These are phyloP conservation scores for Brassicogethes aeneus DNA, from an alignment of 2,888 invertebrate species.

Conservation along the genomic window DNA sequence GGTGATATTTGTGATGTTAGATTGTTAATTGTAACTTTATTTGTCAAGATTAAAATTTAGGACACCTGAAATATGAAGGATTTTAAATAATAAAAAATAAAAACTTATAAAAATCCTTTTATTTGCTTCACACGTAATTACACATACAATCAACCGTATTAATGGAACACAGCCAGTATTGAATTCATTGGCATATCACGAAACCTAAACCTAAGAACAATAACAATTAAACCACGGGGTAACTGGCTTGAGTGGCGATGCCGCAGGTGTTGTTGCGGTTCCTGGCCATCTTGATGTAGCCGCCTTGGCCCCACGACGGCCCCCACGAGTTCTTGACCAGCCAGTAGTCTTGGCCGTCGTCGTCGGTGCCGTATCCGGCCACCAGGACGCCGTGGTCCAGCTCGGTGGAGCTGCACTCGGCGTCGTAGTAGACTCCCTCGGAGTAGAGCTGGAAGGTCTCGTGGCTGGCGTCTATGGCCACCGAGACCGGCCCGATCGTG, in stretches of 20 bases:
- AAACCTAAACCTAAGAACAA: neutral
- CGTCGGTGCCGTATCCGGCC: conserved; percentile 73
- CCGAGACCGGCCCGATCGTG: conserved; percentile 24
- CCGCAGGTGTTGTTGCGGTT: conserved; percentile 81
- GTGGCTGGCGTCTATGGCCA: conserved; percentile 27
- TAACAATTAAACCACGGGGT: conserved; percentile 67
- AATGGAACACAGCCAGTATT: neutral
- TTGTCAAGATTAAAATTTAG: too few relatives aligned
- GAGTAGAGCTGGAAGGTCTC: conserved; percentile 25
- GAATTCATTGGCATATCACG: neutral
- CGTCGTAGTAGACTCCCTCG: conserved; percentile 44
- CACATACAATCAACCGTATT: too few relatives aligned
- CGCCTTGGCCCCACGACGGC: conserved; percentile 68
- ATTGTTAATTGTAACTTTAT: too few relatives aligned
- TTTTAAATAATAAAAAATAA: too few relatives aligned
- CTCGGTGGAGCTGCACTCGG: conserved; percentile 56
- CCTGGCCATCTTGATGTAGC: conserved; percentile 83
- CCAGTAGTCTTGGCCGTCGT: conserved; percentile 72
- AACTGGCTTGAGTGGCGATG: conserved; percentile 73
- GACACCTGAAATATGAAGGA: too few relatives aligned
- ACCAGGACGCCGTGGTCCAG: conserved; percentile 83
- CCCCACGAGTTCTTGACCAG: conserved; percentile 85
- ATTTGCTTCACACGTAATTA: too few relatives aligned
- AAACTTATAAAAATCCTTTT: too few relatives aligned
- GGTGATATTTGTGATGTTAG: too few relatives aligned